These are phyloP conservation scores for Mirza zaza DNA, from an alignment of 2,113 vertebrate genomes.

Conservation along the genomic window DNA sequence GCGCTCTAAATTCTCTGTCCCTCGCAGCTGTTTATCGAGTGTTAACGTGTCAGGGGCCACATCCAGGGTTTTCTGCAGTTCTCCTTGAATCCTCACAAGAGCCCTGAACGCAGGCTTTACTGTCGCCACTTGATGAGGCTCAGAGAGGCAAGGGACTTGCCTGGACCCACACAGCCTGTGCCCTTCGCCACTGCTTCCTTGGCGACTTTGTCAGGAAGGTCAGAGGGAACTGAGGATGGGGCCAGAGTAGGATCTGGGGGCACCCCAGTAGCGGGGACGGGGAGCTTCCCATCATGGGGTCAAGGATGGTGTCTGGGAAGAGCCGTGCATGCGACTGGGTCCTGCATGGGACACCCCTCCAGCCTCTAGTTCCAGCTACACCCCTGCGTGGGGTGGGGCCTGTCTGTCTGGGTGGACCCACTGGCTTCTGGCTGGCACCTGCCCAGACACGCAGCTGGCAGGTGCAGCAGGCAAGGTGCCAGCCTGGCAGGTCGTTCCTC, in stretches of 20 bases:
- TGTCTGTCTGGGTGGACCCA: neutral
- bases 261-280: fast-evolving
- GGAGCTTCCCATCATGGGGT: neutral
- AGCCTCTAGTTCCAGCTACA: too few relatives aligned
- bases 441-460: neutral
- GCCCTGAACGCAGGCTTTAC: neutral
- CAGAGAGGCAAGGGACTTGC: neutral
- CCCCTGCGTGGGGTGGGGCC: fast-evolving
- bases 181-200: too few relatives aligned
- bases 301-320: neutral
- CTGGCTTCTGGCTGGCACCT: neutral
- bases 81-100: neutral
- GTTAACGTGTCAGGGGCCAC: neutral
- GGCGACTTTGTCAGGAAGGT: neutral
- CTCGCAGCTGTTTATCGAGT: neutral
- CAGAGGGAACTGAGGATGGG: neutral
- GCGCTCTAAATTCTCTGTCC: neutral
- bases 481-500: too few relatives aligned
- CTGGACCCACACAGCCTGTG: neutral
- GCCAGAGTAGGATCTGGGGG: neutral
- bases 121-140: neutral
- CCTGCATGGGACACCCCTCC: neutral
- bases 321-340: neutral
- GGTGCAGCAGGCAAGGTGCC: neutral
- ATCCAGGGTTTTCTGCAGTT: neutral